phyloP scores from a whole-genome alignment of 2,113 vertebrate species.

The Rousettus leschenaultii region DNA sequence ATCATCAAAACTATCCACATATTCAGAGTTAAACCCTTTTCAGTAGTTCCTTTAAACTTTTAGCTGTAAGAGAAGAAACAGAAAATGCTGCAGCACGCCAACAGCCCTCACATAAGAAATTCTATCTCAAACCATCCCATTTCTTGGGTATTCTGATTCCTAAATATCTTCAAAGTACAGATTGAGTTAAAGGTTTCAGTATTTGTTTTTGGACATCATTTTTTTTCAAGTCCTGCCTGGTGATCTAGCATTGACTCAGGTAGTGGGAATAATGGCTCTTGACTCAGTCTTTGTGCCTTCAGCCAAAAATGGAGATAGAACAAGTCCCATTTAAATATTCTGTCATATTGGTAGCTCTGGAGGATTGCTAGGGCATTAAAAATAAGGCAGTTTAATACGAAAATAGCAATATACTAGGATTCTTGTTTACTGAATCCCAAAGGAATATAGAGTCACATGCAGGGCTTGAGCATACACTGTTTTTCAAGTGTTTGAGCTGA shows the following conservation, averaged over 20 bases:
- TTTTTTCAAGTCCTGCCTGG: background rate
- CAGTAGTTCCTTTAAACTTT: background rate
- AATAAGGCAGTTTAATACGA: background rate
- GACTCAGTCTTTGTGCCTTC: background rate
- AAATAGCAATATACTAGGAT: background rate
- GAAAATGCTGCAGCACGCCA: rapidly evolving
- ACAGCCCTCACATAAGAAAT: background rate
- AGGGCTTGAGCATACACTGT: background rate
- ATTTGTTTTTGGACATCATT: background rate
- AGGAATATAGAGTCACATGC: background rate
- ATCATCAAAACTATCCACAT: background rate
- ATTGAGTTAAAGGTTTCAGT: background rate
- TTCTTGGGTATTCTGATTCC: background rate
- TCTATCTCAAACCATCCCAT: background rate
- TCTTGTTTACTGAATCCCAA: background rate
- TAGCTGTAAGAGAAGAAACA: background rate
- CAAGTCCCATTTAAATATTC: background rate
- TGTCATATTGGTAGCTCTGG: background rate
- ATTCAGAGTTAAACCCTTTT: background rate
- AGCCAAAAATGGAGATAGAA: background rate
- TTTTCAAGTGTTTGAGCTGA: background rate
- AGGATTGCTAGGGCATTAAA: background rate
- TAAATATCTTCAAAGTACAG: background rate
- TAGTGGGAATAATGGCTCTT: background rate
- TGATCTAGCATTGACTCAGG: background rate